A percentile compares a stretch with the other conserved stretches of the same genome.
Conservation (phyloP, 2,888 invertebrate species). For the Fragum fragum region DNA sequence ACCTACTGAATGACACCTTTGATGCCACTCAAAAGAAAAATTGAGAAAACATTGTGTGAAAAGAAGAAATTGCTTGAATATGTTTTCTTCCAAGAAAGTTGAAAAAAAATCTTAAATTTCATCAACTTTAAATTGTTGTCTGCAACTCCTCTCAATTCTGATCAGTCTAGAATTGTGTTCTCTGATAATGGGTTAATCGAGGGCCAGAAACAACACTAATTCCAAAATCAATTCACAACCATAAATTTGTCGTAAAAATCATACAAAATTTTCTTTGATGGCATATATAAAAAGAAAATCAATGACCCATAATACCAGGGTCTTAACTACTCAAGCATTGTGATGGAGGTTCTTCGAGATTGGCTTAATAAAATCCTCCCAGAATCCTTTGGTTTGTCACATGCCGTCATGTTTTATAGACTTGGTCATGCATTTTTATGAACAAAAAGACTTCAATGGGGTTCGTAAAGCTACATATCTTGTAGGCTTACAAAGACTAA, state of each 20-base stretch:
- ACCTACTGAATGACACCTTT: no score
- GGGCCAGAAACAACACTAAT: neutral
- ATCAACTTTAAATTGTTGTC: no score
- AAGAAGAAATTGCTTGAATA: no score
- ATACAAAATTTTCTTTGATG: constrained; percentile 11
- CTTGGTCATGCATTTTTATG: neutral
- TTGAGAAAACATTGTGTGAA: no score
- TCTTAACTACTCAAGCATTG: constrained; percentile 21
- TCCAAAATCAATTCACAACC: constrained; percentile 8
- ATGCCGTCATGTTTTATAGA: constrained; percentile 21
- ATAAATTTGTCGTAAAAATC: constrained; percentile 16
- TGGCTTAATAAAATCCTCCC: constrained; percentile 27
- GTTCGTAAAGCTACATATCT: no score
- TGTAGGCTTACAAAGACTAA: no score
- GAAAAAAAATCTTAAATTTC: no score
- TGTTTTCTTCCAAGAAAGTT: no score
- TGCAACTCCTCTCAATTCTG: no score
- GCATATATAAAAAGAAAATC: constrained; percentile 18
- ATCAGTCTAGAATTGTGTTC: no score
- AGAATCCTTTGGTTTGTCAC: constrained; percentile 28
- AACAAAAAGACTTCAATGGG: neutral
- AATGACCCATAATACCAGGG: constrained; percentile 14
- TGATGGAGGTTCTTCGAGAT: constrained; percentile 21
- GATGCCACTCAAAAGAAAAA: no score
- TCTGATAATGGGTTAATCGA: constrained; percentile 12